phyloP scores from a whole-genome alignment of 2,113 vertebrate species.

The Danionella cerebrum region DNA sequence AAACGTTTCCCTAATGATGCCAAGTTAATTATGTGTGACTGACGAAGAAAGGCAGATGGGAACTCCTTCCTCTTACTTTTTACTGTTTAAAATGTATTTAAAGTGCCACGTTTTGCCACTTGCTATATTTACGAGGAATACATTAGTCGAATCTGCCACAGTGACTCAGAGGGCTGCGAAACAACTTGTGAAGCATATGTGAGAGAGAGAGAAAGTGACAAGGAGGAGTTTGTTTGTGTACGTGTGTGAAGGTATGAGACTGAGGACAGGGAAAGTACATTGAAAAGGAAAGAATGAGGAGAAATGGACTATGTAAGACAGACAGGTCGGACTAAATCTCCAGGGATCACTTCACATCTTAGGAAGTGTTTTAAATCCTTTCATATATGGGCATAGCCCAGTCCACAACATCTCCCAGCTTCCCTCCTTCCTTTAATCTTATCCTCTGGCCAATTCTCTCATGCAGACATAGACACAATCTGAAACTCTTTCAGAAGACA shows the following conservation, averaged over 20 bases:
- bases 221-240: not conserved
- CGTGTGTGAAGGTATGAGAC: not conserved
- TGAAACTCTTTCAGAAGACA: not conserved
- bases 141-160: not conserved
- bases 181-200: too few species aligned
- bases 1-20: slow-evolving; percentile 35
- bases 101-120: not conserved
- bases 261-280: not conserved
- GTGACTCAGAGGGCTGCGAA: not conserved
- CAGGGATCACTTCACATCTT: not conserved
- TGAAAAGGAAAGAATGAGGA: not conserved
- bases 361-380: slow-evolving; percentile 11
- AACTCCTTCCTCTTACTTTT: too few species aligned
- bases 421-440: slow-evolving; percentile 14
- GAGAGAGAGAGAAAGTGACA: not conserved
- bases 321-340: not conserved
- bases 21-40: slow-evolving; percentile 41
- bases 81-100: not conserved
- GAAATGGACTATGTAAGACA: not conserved
- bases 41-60: slow-evolving; percentile 30
- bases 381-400: slow-evolving; percentile 12
- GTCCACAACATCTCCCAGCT: not conserved
- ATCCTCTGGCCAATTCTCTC: not conserved
- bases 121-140: not conserved
- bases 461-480: not conserved